A percentile compares a stretch with the other conserved stretches of the same genome.
These are phyloP conservation scores for Popillia japonica DNA, from an alignment of 1,140 invertebrate genomes.

Conservation along the genomic window DNA sequence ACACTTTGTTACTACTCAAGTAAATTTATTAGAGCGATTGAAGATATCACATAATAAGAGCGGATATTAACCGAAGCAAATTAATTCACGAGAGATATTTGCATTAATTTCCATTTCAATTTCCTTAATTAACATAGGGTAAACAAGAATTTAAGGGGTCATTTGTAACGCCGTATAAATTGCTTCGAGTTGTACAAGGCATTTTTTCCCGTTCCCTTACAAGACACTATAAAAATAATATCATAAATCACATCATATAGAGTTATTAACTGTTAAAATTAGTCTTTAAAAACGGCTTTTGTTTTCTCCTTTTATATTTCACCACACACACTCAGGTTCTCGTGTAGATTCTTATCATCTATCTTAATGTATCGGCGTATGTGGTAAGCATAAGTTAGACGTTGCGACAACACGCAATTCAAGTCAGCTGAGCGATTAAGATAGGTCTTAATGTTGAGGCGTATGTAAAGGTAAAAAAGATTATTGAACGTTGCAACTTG, in stretches of 20 bases:
- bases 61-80: neutral
- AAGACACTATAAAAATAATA: neutral
- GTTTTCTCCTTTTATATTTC: neutral
- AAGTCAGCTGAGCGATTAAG: too few relatives aligned
- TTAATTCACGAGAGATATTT: conserved; percentile 1
- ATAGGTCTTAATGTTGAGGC: neutral
- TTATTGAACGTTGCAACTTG: neutral
- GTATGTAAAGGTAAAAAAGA: neutral
- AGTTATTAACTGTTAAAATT: neutral
- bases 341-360: neutral
- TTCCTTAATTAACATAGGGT: conserved; percentile 1
- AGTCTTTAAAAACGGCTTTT: neutral
- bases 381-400: neutral
- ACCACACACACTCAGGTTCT: too few relatives aligned
- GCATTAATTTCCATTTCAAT: conserved; percentile 11
- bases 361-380: neutral
- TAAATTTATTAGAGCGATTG: neutral
- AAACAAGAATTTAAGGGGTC: conserved; percentile 5
- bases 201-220: neutral
- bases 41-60: conserved; percentile 7
- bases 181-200: neutral
- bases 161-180: neutral
- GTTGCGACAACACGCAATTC: too few relatives aligned
- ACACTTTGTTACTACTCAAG: neutral
- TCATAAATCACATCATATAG: neutral